These are phyloP conservation scores for Therioaphis trifolii DNA, from an alignment of 2,888 invertebrate genomes.

Conservation along the genomic window DNA sequence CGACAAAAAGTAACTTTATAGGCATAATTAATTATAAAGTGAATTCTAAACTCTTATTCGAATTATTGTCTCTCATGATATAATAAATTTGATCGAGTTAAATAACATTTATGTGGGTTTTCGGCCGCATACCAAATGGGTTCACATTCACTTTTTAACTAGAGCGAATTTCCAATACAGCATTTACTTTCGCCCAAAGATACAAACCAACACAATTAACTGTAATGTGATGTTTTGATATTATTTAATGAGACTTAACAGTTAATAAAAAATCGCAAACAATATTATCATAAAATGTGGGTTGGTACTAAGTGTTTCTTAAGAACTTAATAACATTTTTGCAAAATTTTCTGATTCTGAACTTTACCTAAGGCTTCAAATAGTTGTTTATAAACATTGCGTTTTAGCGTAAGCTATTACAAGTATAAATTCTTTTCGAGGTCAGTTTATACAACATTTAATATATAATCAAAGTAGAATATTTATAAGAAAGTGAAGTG, in stretches of 20 bases:
- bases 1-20: too few species aligned
- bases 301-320: too few species aligned
- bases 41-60: not conserved
- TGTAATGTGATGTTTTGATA: not conserved
- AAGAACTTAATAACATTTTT: too few species aligned
- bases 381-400: too few species aligned
- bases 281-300: not conserved
- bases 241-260: not conserved
- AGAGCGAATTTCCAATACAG: slow-evolving; percentile 50
- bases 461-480: too few species aligned
- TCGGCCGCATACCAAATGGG: slow-evolving; percentile 5
- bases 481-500: too few species aligned
- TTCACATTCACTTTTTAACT: slow-evolving; percentile 59
- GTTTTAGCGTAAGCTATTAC: too few species aligned
- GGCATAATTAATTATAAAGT: too few species aligned
- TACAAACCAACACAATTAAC: not conserved
- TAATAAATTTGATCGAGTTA: slow-evolving; percentile 12
- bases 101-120: slow-evolving; percentile 52
- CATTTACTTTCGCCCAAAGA: slow-evolving; percentile 54
- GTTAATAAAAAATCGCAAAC: not conserved
- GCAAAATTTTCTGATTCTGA: too few species aligned
- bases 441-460: too few species aligned
- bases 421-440: too few species aligned
- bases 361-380: too few species aligned
- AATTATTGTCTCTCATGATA: not conserved